Base-by-base conservation (phyloP, 2,113 vertebrate genomes). In the Castor canadensis region DNA sequence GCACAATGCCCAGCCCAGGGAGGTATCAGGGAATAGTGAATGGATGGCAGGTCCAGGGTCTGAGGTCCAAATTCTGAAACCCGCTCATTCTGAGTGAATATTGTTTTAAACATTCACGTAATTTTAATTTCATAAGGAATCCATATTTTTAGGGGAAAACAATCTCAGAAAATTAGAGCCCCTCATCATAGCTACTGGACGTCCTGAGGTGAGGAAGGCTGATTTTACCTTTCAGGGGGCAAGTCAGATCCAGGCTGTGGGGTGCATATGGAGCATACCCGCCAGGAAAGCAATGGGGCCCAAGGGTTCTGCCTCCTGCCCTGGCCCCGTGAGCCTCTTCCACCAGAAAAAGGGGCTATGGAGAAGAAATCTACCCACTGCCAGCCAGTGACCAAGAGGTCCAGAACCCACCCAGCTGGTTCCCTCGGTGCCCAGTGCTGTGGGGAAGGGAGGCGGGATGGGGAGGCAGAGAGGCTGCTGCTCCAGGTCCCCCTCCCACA, bases 231-330 rank as follows among this genome's bases (percentile, higher is more conserved):
- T 81, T 49, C 26, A 4, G 45, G 16, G 64, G 22, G 66, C 38
- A 56, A 56, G 26, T 32, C 75, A 13, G 24, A 15, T 64, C 89
- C 49, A 17, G 90, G 13, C 40, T 81, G 11, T n/a, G 79, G 87
- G 83, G 93, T 83, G 64, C 72, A 86, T 79, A 3, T 47, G 92
- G 96, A 94, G 66, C 95, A 87, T 92, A 94, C 71, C 85, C 62
- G 75, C 90, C 91, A 85, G 49, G 93, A 81, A 73, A 85, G 52
- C 40, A 66, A 94, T 9, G 8, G 80, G 93, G 82, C n/a, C 92
- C 95, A 71, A 93, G 79, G n/a, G 72, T 1, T n/a, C 43, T 0
- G 0, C 40, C 40, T 52, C 40, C 56, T 58, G 38, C n/a, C 62
- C 43, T 9, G 12, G 22, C 67, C 85, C 1, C 5, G 11, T 17